Conservation (phyloP, 1,140 invertebrate species). For the Euglossa dilemma region DNA sequence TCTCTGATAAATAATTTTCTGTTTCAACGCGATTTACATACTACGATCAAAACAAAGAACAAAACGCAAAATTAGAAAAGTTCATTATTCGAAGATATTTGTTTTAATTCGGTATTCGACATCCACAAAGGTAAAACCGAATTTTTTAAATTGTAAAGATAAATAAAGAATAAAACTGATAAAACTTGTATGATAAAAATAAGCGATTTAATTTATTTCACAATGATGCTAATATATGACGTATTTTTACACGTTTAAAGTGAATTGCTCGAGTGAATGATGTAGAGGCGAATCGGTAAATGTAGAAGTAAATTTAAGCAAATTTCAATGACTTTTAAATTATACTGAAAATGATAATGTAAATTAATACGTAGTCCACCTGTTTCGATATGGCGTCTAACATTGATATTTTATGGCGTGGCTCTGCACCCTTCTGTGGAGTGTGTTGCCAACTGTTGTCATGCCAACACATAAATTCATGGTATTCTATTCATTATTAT, state of each 20-base stretch:
- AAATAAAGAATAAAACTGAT: too few species aligned
- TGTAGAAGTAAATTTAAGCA: not conserved
- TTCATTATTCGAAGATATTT: too few species aligned
- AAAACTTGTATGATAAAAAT: too few species aligned
- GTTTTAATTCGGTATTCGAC: too few species aligned
- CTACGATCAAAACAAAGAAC: not conserved
- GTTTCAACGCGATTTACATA: not conserved
- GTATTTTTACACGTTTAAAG: not conserved
- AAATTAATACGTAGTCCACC: not conserved
- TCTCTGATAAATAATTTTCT: not conserved
- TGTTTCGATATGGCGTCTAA: conserved; percentile 18
- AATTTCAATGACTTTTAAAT: too few species aligned
- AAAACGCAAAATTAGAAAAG: too few species aligned
- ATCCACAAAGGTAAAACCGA: too few species aligned
- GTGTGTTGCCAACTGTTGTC: conserved; percentile 21
- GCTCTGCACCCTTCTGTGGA: not conserved
- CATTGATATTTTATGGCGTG: not conserved
- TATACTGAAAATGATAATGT: too few species aligned
- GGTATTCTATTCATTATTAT: not conserved
- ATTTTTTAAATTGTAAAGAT: too few species aligned
- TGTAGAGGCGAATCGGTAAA: not conserved
- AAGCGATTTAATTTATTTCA: too few species aligned
- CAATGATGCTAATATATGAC: too few species aligned
- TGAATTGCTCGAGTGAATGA: not conserved
- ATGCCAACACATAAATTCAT: conserved; percentile 22